phyloP scores from a whole-genome alignment of 2,888 invertebrate species.

The Cylindroiulus punctatus region DNA sequence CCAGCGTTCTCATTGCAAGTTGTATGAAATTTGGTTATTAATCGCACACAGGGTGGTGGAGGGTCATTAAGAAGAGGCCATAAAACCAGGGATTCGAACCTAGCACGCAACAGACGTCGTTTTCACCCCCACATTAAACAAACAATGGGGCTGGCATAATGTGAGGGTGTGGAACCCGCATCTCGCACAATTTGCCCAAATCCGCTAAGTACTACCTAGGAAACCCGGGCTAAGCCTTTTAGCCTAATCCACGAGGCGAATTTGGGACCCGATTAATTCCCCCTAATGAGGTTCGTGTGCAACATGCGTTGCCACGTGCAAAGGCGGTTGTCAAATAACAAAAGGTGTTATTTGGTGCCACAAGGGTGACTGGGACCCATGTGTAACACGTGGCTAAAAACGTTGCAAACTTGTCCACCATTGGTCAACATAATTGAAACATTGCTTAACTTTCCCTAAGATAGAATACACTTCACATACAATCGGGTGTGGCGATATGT shows the following conservation, averaged over 20 bases:
- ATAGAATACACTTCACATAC: too few species aligned
- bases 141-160: neutral
- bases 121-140: neutral
- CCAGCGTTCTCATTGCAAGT: too few species aligned
- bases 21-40: neutral
- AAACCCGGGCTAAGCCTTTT: conserved; percentile 13
- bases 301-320: neutral
- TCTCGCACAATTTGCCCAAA: neutral
- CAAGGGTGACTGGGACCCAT: too few species aligned
- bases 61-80: conserved; percentile 13
- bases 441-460: too few species aligned
- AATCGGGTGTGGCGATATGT: too few species aligned
- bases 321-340: neutral
- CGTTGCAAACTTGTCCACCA: neutral
- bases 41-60: neutral
- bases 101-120: neutral
- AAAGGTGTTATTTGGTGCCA: neutral
- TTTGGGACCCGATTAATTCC: neutral
- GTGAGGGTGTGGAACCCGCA: conserved; percentile 23
- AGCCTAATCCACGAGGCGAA: neutral
- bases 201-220: neutral
- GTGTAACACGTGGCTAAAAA: neutral
- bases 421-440: too few species aligned
- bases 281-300: neutral
- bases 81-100: neutral